phyloP scores from a whole-genome alignment of 2,888 invertebrate species.

The Seira ritae region DNA sequence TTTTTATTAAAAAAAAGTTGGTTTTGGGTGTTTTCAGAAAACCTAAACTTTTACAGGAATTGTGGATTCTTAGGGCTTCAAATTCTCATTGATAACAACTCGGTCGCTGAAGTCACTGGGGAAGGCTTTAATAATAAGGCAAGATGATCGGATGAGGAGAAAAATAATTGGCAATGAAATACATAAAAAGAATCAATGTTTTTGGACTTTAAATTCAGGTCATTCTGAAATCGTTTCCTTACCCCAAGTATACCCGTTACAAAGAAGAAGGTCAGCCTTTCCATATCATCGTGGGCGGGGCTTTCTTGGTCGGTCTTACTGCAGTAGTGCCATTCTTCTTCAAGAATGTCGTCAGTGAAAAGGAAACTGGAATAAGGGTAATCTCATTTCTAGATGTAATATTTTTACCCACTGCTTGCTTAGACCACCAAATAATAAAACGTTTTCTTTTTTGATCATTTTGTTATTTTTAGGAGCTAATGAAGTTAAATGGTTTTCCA shows the following conservation, averaged over 20 bases:
- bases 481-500: slow-evolving; percentile 79
- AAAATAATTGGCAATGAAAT: no score
- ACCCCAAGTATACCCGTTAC: slow-evolving; percentile 76
- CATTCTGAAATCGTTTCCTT: slow-evolving; percentile 79
- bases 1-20: no score
- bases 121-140: slow-evolving; percentile 32
- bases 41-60: no score
- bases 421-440: background rate
- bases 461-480: slow-evolving; percentile 76
- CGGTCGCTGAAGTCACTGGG: slow-evolving; percentile 61
- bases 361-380: slow-evolving; percentile 80
- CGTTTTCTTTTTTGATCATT: background rate
- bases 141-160: no score
- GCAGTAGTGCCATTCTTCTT: no score
- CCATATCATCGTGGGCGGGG: no score
- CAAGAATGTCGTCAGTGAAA: slow-evolving; percentile 79
- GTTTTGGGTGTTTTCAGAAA: no score
- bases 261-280: slow-evolving; percentile 71
- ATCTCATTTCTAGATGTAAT: background rate
- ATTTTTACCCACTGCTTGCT: slow-evolving; percentile 17
- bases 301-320: no score
- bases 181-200: no score
- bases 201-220: slow-evolving; percentile 75
- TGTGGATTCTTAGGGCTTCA: slow-evolving; percentile 72
- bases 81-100: slow-evolving; percentile 67